Evolutionary conservation across 2,797 vertebrate genomes (phyloP).

Genomic region (Chloroceryle inda): DNA sequence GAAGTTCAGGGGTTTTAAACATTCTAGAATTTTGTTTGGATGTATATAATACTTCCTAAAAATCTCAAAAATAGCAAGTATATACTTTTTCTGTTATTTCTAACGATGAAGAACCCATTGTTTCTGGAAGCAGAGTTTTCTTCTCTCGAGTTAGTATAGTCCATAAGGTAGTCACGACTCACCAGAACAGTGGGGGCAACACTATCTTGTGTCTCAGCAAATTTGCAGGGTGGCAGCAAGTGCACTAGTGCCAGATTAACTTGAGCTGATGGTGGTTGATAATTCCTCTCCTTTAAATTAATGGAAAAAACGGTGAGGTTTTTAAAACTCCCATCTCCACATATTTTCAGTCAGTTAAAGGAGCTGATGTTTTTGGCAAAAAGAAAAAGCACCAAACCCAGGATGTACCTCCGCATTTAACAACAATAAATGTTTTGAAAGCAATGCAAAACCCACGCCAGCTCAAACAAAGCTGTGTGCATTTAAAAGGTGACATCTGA

Average conservation of each 20-base stretch:
- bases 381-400: not conserved
- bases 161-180: not conserved
- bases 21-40: not conserved
- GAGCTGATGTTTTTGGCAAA: not conserved
- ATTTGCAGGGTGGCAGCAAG: not conserved
- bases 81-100: not conserved
- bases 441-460: not conserved
- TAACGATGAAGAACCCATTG: not conserved
- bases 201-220: not conserved
- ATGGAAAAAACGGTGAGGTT: not conserved
- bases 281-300: not conserved
- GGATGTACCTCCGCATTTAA: not conserved
- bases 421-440: not conserved
- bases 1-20: not conserved
- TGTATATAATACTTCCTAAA: not conserved
- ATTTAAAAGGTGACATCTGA: not conserved
- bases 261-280: not conserved
- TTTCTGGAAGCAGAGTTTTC: not conserved
- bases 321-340: not conserved
- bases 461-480: not conserved
- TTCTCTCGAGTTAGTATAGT: not conserved
- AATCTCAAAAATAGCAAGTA: not conserved
- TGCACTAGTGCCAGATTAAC: not conserved
- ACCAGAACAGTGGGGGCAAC: not conserved
- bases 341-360: not conserved